Evolutionary conservation across 1,140 invertebrate genomes (phyloP).

Genomic region (Bilobella aurantiaca): DNA sequence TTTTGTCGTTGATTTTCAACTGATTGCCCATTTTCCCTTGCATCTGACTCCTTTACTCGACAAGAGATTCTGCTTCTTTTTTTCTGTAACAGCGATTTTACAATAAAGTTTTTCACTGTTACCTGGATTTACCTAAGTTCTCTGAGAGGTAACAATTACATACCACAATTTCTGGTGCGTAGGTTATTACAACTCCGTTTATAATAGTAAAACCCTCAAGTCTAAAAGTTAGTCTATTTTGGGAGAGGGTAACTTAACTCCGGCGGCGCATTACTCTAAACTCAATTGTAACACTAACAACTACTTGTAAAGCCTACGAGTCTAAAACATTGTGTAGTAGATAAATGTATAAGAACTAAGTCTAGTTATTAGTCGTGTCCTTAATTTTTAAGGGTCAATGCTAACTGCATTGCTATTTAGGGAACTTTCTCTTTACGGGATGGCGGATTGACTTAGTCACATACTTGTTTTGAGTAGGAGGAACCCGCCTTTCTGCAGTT

Average conservation of each 20-base stretch:
- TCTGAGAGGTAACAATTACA: neutral
- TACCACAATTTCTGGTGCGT: conserved; percentile 4
- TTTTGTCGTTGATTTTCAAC: conserved; percentile 30
- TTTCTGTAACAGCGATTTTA: too few relatives aligned
- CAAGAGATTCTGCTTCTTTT: neutral
- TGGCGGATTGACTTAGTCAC: conserved; percentile 27
- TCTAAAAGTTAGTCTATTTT: too few relatives aligned
- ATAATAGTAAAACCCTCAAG: too few relatives aligned
- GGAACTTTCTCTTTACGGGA: neutral
- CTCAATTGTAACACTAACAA: neutral
- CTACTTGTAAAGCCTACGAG: neutral
- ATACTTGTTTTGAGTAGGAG: conserved; percentile 13
- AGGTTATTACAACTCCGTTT: too few relatives aligned
- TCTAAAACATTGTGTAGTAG: neutral
- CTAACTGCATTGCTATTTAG: too few relatives aligned
- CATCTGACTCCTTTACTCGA: conserved; percentile 18
- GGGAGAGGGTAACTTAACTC: too few relatives aligned
- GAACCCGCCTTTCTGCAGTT: neutral
- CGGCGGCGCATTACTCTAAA: too few relatives aligned
- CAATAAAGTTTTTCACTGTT: too few relatives aligned
- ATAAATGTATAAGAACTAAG: conserved; percentile 7
- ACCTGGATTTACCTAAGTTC: neutral
- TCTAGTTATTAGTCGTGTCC: neutral
- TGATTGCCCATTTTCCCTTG: conserved; percentile 26
- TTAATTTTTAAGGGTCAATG: too few relatives aligned